Percentiles rank a stretch among this genome's conserved stretches.
phyloP scores from a whole-genome alignment of 2,113 vertebrate genomes.

The Hemicordylus capensis region DNA sequence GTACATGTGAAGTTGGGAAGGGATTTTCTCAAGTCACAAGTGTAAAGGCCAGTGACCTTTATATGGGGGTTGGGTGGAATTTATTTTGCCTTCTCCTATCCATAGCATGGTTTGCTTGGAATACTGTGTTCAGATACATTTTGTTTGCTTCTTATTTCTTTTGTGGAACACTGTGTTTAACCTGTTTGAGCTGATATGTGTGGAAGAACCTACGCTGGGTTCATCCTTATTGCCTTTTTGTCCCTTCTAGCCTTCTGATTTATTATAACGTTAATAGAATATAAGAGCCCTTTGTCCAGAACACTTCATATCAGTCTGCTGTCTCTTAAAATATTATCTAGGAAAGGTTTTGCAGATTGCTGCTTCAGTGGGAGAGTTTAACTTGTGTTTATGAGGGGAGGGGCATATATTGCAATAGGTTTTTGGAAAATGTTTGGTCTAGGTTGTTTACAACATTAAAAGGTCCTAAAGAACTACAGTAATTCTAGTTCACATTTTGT shows the following conservation, averaged over 20 bases:
- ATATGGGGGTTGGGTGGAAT: too few relatives aligned
- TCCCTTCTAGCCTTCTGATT: not conserved
- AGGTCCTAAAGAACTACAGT: not conserved
- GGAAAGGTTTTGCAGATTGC: not conserved
- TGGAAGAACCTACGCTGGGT: not conserved
- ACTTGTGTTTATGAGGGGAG: not conserved
- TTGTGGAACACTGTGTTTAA: not conserved
- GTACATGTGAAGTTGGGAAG: not conserved
- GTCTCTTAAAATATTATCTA: not conserved
- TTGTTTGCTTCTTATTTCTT: not conserved
- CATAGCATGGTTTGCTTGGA: not conserved
- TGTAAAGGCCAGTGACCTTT: not conserved
- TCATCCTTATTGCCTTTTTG: not conserved
- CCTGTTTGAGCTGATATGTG: not conserved
- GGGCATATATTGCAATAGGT: not conserved
- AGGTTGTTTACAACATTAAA: not conserved
- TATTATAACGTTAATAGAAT: not conserved
- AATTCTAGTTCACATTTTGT: not conserved
- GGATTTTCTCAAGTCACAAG: not conserved
- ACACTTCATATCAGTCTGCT: not conserved
- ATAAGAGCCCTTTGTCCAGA: not conserved
- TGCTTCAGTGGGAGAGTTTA: not conserved
- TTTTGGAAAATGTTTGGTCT: not conserved
- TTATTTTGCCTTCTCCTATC: not conserved
- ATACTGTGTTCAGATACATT: not conserved